Evolutionary conservation across 2,888 invertebrate species (phyloP).

Genomic region (Dolichomitus sp.): DNA sequence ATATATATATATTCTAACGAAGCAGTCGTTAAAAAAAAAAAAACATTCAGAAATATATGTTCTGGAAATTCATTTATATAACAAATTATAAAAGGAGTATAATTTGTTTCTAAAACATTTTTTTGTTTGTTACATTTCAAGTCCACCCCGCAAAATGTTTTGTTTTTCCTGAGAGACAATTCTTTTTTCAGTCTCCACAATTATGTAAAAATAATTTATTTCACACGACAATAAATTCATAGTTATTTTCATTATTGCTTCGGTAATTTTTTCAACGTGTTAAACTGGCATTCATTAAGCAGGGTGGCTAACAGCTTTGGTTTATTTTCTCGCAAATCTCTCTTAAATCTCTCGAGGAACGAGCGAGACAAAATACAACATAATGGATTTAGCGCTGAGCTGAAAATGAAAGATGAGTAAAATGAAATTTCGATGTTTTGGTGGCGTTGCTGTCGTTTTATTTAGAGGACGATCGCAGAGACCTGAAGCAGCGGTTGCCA

Average conservation of each 20-base stretch:
- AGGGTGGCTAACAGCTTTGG: constrained; percentile 23
- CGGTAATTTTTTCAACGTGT: no score
- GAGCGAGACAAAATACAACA: neutral
- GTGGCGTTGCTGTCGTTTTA: neutral
- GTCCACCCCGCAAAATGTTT: constrained; percentile 44
- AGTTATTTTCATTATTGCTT: neutral
- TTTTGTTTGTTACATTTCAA: neutral
- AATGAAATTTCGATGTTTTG: neutral
- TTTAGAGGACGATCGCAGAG: neutral
- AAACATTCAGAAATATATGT: neutral
- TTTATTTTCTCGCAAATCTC: constrained; percentile 1
- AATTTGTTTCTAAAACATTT: no score
- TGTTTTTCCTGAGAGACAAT: neutral
- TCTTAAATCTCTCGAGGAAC: neutral
- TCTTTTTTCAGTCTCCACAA: neutral
- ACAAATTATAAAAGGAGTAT: no score
- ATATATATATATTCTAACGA: no score
- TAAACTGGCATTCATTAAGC: constrained; percentile 2
- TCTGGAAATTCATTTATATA: no score
- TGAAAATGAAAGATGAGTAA: constrained; percentile 15
- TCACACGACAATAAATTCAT: neutral
- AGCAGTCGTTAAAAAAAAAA: no score
- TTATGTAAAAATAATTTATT: neutral
- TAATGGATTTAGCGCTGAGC: neutral
- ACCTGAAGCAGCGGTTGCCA: neutral